Conservation (phyloP, 2,797 vertebrate genomes). For the Chelonia mydas region DNA sequence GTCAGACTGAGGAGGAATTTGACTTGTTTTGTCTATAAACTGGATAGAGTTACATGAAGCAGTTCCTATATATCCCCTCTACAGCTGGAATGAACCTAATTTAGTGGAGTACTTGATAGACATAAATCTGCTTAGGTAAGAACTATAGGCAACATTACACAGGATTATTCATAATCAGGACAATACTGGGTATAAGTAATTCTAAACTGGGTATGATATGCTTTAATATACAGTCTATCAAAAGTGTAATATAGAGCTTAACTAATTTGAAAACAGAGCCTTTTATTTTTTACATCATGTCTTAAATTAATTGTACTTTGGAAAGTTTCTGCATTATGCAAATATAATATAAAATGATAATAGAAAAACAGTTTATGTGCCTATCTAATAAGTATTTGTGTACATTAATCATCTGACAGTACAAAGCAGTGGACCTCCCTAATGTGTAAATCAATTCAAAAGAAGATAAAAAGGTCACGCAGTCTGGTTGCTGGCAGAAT, state of each 20-base stretch:
- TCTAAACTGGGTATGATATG: neutral
- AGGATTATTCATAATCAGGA: neutral
- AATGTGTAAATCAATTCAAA: neutral
- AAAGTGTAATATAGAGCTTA: neutral
- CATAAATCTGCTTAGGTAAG: neutral
- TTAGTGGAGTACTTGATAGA: neutral
- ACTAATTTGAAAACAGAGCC: neutral
- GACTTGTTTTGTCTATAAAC: neutral
- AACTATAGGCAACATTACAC: neutral
- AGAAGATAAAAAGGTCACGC: neutral
- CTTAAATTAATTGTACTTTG: neutral
- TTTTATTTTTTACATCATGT: neutral
- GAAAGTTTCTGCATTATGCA: neutral
- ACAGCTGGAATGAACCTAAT: neutral
- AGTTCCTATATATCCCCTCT: neutral
- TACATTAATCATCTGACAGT: neutral
- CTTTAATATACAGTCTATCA: neutral
- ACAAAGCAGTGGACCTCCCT: neutral
- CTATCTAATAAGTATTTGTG: neutral
- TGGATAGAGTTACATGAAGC: neutral
- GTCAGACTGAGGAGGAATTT: neutral
- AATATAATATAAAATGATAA: neutral
- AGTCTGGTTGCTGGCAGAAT: neutral
- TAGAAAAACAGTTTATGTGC: neutral
- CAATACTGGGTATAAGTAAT: neutral